Evolutionary conservation across 2,113 vertebrate species (phyloP).

Genomic region (Oreochromis niloticus): DNA sequence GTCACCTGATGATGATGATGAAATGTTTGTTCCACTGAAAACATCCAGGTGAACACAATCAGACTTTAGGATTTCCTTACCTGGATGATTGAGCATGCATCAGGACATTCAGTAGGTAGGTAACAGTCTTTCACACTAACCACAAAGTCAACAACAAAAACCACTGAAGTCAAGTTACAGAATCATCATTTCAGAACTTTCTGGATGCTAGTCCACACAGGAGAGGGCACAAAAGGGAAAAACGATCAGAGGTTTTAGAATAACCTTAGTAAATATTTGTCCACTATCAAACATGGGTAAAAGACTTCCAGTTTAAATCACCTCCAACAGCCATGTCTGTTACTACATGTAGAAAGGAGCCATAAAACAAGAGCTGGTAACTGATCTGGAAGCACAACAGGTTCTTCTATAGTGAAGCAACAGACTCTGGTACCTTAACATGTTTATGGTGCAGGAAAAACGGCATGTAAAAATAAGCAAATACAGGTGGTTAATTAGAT

Average conservation of each 20-base stretch:
- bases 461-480: too few species aligned
- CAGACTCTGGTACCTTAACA: neutral
- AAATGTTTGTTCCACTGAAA: neutral
- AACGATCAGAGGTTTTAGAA: neutral
- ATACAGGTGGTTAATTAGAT: neutral
- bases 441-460: neutral
- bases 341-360: neutral
- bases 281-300: neutral
- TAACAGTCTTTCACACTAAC: neutral
- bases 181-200: neutral
- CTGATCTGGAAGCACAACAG: neutral
- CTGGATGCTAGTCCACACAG: neutral
- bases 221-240: neutral
- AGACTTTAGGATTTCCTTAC: neutral
- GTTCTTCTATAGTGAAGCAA: neutral
- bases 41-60: neutral
- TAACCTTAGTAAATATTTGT: neutral
- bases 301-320: neutral
- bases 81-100: neutral
- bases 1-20: neutral
- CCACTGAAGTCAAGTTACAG: neutral
- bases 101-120: neutral
- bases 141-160: neutral
- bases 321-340: neutral
- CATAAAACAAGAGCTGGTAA: neutral